phyloP scores from a whole-genome alignment of 2,113 vertebrate species.

The Synchiropus splendidus region DNA sequence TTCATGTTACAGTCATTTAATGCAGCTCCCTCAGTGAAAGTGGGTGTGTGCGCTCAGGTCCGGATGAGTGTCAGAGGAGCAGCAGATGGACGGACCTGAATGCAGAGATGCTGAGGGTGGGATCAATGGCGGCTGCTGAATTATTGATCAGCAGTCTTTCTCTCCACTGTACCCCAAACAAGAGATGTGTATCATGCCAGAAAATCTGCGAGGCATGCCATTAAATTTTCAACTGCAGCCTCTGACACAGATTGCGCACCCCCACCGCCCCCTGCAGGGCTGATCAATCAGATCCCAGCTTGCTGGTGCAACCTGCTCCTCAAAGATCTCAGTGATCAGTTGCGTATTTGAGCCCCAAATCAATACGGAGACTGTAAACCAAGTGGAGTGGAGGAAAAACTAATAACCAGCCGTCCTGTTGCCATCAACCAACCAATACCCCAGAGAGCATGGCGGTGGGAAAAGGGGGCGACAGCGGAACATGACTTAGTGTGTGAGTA shows the following conservation, averaged over 20 bases:
- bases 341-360: constrained; percentile 3
- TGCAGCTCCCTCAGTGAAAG: not conserved
- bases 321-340: constrained; percentile 8
- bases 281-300: not conserved
- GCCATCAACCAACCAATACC: not conserved
- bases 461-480: not conserved
- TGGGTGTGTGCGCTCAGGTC: not conserved
- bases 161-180: constrained; percentile 1
- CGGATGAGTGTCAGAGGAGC: constrained; percentile 2
- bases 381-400: not conserved
- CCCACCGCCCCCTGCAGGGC: not conserved
- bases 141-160: constrained; percentile 28
- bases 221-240: constrained; percentile 8
- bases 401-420: not conserved
- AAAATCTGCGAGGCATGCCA: constrained; percentile 1
- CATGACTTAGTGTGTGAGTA: constrained; percentile 3
- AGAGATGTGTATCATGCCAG: not conserved
- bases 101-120: constrained; percentile 2
- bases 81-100: constrained; percentile 3
- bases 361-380: constrained; percentile 4
- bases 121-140: constrained; percentile 33
- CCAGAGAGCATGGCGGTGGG: too few relatives aligned
- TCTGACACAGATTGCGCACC: not conserved
- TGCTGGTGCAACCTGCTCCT: not conserved
- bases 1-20: not conserved